Evolutionary conservation across 1,140 invertebrate genomes (phyloP), one percentile per base, ranked within the genome.

Genomic region (Chlorops oryzae): DNA sequence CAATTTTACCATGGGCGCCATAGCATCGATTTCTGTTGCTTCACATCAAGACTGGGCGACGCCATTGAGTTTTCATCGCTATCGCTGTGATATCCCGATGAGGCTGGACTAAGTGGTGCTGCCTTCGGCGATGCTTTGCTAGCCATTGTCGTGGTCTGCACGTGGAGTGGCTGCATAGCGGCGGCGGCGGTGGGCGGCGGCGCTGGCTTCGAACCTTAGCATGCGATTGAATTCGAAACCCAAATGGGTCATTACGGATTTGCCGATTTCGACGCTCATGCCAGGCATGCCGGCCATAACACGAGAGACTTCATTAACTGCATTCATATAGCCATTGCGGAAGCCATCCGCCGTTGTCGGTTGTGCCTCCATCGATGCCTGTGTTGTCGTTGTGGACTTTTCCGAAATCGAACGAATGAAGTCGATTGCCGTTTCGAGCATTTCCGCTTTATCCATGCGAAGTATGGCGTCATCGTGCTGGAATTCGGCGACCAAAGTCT

Each of bases 361-460:
- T 84, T 79, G 61, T 84, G 79, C 57, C 47, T 3, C 54, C 54
- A 43, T 51, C 12, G 18, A 32, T 37, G n/a, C 32, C 45, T 57
- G 55, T 40, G 59, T 57, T 39, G 57, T 55, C 12, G 35, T n/a
- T 27, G 34, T 27, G 10, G 42, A 46, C 55, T 69, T 52, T 47
- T 65, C 64, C 83, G n/a, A n/a, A n/a, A n/a, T n/a, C n/a, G n/a
- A n/a, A n/a, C 86, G 65, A 54, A 93, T 77, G 73, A 91, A 87
- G 57, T 86, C 84, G 37, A 93, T 88, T 7, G 90, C 89, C 71
- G 92, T 78, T 73, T 98, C 94, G 51, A 97, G 79, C 65, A 98
- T 96, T 74, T 97, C 94, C 17, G 94, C 94, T 72, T 98, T 98
- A 74, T 98, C 95, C 66, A 97, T 73, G 63, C 96, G 95, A 24